phyloP scores from a whole-genome alignment of 2,797 vertebrate species.

The Oreochromis mossambicus region DNA sequence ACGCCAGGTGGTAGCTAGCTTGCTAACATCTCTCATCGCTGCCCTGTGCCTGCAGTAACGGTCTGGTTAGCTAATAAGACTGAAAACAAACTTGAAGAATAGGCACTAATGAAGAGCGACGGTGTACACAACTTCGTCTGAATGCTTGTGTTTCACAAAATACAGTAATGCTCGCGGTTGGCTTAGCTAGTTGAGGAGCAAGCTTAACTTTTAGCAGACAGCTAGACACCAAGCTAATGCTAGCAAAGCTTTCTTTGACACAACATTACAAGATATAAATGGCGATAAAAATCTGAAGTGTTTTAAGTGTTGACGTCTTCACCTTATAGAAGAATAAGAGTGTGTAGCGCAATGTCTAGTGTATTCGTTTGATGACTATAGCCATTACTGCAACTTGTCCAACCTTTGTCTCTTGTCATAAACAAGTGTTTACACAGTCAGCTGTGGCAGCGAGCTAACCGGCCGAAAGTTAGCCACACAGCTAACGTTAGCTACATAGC shows the following conservation, averaged over 20 bases:
- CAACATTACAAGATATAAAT: slow-evolving; percentile 38
- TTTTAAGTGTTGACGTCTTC: neutral
- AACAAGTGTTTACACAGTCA: slow-evolving; percentile 74
- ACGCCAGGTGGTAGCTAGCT: slow-evolving; percentile 63
- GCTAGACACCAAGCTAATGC: slow-evolving; percentile 52
- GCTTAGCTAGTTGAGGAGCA: slow-evolving; percentile 2
- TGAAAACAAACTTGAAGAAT: neutral
- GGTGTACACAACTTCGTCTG: neutral
- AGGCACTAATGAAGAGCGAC: accelerated
- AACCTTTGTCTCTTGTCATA: slow-evolving; percentile 36
- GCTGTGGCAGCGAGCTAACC: slow-evolving; percentile 66
- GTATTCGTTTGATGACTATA: neutral
- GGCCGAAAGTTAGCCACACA: slow-evolving; percentile 63
- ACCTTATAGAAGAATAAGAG: neutral
- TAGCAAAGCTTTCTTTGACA: slow-evolving; percentile 55
- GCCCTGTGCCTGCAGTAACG: neutral
- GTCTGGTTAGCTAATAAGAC: neutral
- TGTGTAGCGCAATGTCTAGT: accelerated
- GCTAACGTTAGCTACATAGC: slow-evolving; percentile 57
- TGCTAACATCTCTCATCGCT: slow-evolving; percentile 37
- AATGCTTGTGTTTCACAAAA: neutral
- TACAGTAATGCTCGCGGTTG: neutral
- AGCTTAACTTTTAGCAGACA: slow-evolving; percentile 64
- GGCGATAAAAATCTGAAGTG: slow-evolving; percentile 8
- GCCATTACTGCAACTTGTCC: neutral